Percentiles rank a stretch among this genome's conserved stretches.
phyloP scores from a whole-genome alignment of 2,797 vertebrate species.

The Momotus momota region DNA sequence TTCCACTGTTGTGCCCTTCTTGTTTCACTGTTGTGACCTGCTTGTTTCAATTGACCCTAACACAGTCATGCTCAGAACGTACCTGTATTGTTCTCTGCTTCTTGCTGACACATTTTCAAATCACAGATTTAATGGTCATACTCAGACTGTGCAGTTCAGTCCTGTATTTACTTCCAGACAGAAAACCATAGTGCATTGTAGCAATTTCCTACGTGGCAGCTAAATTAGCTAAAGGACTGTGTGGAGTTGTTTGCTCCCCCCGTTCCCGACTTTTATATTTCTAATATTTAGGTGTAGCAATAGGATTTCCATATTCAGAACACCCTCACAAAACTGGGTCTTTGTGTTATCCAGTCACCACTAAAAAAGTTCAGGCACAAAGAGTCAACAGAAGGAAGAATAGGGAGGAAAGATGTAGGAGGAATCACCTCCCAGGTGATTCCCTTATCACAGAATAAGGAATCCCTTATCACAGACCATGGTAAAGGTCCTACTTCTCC shows the following conservation, averaged over 20 bases:
- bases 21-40: slow-evolving; percentile 15
- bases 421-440: too few species aligned
- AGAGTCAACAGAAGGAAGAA: not conserved
- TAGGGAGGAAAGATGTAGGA: not conserved
- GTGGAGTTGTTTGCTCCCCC: not conserved
- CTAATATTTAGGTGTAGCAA: not conserved
- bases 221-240: not conserved
- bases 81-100: not conserved
- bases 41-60: slow-evolving; percentile 69
- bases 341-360: not conserved
- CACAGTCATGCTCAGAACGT: slow-evolving; percentile 51
- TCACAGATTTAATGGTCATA: slow-evolving; percentile 24
- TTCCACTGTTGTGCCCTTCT: slow-evolving; percentile 36
- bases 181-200: not conserved
- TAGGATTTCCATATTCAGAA: not conserved
- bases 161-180: not conserved
- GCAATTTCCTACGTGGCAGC: not conserved
- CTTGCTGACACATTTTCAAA: slow-evolving; percentile 52
- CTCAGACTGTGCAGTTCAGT: not conserved
- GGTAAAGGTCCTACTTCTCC: not conserved
- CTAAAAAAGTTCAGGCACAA: not conserved
- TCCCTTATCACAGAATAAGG: not conserved
- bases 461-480: not conserved
- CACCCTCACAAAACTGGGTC: not conserved
- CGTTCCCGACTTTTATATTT: not conserved